Percentiles rank a stretch among this genome's conserved stretches.
phyloP scores from a whole-genome alignment of 2,888 invertebrate species.

The Eucera pruinosa region DNA sequence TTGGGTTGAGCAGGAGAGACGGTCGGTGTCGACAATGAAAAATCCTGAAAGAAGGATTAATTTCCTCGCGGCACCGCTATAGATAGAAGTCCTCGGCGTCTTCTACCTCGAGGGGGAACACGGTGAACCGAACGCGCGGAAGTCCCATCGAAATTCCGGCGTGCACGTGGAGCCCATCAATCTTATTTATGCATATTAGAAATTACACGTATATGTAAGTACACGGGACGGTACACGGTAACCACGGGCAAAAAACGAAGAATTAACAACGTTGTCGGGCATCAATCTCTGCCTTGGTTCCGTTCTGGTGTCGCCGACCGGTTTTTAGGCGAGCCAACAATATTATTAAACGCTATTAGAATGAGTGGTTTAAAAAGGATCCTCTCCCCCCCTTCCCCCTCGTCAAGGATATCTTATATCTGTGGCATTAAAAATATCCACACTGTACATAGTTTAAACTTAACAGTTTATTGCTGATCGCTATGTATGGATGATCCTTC shows the following conservation, averaged over 20 bases:
- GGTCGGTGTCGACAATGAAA: slow-evolving; percentile 72
- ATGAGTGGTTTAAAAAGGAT: slow-evolving; percentile 16
- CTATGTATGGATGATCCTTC: no score
- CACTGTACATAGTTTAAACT: no score
- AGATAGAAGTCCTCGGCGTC: not conserved
- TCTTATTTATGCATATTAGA: slow-evolving; percentile 73
- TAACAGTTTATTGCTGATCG: no score
- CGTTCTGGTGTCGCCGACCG: slow-evolving; percentile 53
- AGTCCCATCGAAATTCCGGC: slow-evolving; percentile 58
- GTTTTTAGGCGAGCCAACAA: slow-evolving; percentile 55
- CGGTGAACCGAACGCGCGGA: slow-evolving; percentile 48
- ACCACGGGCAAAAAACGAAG: slow-evolving; percentile 43
- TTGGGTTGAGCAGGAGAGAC: slow-evolving; percentile 56
- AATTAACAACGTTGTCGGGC: slow-evolving; percentile 67
- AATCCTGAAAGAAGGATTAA: slow-evolving; percentile 72
- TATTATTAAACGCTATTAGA: slow-evolving; percentile 61
- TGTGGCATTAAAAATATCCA: no score
- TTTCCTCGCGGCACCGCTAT: slow-evolving; percentile 53
- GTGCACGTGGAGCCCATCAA: slow-evolving; percentile 69
- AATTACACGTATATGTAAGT: slow-evolving; percentile 61
- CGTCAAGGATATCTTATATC: no score
- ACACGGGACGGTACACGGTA: slow-evolving; percentile 63
- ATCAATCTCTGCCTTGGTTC: slow-evolving; percentile 60
- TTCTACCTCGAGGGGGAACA: slow-evolving; percentile 7
- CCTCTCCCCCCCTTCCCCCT: no score